phyloP scores from a whole-genome alignment of 1,140 invertebrate genomes.

The Sycophaga agraensis region DNA sequence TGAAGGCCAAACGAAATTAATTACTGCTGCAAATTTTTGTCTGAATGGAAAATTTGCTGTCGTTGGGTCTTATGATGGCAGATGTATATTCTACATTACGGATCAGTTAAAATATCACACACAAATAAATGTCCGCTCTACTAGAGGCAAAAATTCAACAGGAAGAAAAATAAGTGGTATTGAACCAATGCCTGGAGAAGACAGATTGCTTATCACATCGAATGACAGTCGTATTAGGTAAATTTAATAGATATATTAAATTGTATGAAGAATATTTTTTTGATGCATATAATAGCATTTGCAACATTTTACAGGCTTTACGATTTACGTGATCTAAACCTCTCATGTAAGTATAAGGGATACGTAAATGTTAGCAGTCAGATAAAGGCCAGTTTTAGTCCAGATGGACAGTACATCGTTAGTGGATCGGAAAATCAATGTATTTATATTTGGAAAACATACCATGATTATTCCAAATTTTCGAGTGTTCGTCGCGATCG shows the following conservation, averaged over 20 bases:
- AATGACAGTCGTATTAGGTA: slow-evolving; percentile 93
- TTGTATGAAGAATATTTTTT: too few relatives aligned
- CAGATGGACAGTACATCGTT: slow-evolving; percentile 95
- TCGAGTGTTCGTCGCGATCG: slow-evolving; percentile 90
- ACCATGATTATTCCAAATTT: slow-evolving; percentile 95
- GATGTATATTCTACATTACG: slow-evolving; percentile 97
- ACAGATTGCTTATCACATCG: slow-evolving; percentile 96
- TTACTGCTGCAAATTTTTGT: slow-evolving; percentile 97
- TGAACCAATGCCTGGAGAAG: slow-evolving; percentile 93
- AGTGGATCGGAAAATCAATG: slow-evolving; percentile 98
- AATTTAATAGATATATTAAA: not conserved
- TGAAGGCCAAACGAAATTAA: slow-evolving; percentile 89
- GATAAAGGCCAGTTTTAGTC: slow-evolving; percentile 95
- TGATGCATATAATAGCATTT: too few relatives aligned
- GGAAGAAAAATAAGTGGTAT: slow-evolving; percentile 97
- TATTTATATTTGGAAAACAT: slow-evolving; percentile 96
- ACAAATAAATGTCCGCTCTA: slow-evolving; percentile 93
- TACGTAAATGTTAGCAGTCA: slow-evolving; percentile 95
- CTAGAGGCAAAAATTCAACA: slow-evolving; percentile 89
- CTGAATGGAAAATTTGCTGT: slow-evolving; percentile 97
- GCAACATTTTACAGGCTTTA: slow-evolving; percentile 66
- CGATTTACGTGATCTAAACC: slow-evolving; percentile 91
- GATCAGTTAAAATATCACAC: slow-evolving; percentile 98
- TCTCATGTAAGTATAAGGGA: slow-evolving; percentile 96
- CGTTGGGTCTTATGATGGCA: slow-evolving; percentile 96